A percentile compares a stretch with the other conserved stretches of the same genome.
These are phyloP conservation scores for Paracentrotus lividus DNA, from an alignment of 53 echinoderm and acorn worm species.

Conservation along the genomic window DNA sequence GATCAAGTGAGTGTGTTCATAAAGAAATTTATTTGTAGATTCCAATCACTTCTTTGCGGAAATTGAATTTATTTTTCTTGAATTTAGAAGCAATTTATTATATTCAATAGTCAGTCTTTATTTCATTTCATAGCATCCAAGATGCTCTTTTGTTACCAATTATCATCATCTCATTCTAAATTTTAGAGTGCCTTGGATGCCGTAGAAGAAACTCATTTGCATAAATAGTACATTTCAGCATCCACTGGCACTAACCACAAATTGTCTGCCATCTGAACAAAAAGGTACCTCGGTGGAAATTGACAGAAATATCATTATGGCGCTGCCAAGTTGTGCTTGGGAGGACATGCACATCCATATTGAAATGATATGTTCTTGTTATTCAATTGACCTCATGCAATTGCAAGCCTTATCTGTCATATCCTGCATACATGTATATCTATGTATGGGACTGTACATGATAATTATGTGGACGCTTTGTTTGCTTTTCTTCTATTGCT, in stretches of 20 bases:
- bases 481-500: neutral
- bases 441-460: slow-evolving; percentile 19
- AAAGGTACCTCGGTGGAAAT: neutral
- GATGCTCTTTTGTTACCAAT: neutral
- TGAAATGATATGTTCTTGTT: slow-evolving; percentile 51
- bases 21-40: too few species aligned
- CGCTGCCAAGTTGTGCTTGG: neutral
- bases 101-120: too few species aligned
- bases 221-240: slow-evolving; percentile 36
- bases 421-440: neutral
- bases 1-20: too few species aligned
- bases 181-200: slow-evolving; percentile 38
- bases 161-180: slow-evolving; percentile 6
- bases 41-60: too few species aligned
- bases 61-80: too few species aligned
- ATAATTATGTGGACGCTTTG: neutral
- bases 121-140: neutral
- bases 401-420: neutral
- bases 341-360: slow-evolving; percentile 5
- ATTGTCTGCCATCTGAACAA: slow-evolving; percentile 29
- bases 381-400: slow-evolving; percentile 41
- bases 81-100: too few species aligned
- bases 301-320: slow-evolving; percentile 11
- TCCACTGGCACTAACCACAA: slow-evolving; percentile 20
- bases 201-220: neutral